A percentile compares a stretch with the other conserved stretches of the same genome.
These are phyloP conservation scores for Galerucella calmariensis DNA, from an alignment of 2,888 invertebrate species.

Conservation along the genomic window DNA sequence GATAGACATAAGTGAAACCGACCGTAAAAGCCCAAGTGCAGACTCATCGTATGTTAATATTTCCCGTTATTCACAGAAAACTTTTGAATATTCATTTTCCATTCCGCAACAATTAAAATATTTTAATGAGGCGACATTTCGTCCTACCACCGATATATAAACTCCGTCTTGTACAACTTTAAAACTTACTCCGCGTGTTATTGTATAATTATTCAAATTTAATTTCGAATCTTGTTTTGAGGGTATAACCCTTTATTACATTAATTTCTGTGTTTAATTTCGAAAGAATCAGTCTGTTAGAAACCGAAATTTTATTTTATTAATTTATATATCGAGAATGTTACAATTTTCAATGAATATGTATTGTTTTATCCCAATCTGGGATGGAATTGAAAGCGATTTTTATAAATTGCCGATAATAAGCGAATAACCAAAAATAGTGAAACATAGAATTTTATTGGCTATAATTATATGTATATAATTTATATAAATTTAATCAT, in stretches of 20 bases:
- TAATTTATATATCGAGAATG: neutral
- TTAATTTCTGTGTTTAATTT: slow-evolving; percentile 21
- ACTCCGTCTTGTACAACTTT: slow-evolving; percentile 54
- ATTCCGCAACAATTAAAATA: slow-evolving; percentile 63
- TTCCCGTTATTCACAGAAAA: slow-evolving; percentile 41
- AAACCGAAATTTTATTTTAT: neutral
- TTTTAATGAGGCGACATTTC: slow-evolving; percentile 60
- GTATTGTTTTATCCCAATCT: neutral
- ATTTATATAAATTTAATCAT: too few relatives aligned
- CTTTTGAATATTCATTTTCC: slow-evolving; percentile 62
- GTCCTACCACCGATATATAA: slow-evolving; percentile 50
- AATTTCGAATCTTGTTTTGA: slow-evolving; percentile 48
- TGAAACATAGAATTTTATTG: too few relatives aligned
- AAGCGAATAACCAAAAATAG: too few relatives aligned
- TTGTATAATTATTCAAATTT: slow-evolving; percentile 61
- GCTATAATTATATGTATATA: too few relatives aligned
- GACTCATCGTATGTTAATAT: slow-evolving; percentile 44
- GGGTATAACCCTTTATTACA: slow-evolving; percentile 37
- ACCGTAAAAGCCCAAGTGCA: slow-evolving; percentile 40
- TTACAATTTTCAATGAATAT: neutral
- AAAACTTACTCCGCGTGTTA: slow-evolving; percentile 58
- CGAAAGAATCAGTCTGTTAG: slow-evolving; percentile 2
- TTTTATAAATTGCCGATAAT: neutral
- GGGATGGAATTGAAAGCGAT: neutral
- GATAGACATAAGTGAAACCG: slow-evolving; percentile 38